Conservation (phyloP, 2,113 vertebrate genomes). For the Oryzias javanicus region DNA sequence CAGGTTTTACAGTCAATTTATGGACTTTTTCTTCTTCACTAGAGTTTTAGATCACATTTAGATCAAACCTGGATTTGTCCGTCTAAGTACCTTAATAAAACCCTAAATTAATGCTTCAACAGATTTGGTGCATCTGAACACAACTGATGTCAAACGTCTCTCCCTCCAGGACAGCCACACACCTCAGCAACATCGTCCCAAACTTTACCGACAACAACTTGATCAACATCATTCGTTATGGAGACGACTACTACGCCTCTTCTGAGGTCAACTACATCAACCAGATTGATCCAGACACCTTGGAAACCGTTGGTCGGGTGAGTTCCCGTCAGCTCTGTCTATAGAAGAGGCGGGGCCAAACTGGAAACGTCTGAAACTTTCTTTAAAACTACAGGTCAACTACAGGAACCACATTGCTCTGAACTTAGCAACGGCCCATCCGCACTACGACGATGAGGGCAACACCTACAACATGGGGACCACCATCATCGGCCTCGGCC, state of each 20-base stretch:
- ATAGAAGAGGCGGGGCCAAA: no score
- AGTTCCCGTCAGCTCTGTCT: not conserved
- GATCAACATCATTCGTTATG: slow-evolving; percentile 90
- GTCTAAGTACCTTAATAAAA: no score
- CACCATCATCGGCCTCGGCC: slow-evolving; percentile 83
- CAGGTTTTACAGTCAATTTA: no score
- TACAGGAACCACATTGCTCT: slow-evolving; percentile 86
- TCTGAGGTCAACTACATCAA: slow-evolving; percentile 92
- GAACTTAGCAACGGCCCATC: slow-evolving; percentile 89
- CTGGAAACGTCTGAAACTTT: not conserved
- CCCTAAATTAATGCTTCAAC: no score
- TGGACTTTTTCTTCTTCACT: no score
- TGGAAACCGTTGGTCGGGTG: slow-evolving; percentile 89
- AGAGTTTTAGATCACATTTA: no score
- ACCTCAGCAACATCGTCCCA: slow-evolving; percentile 85
- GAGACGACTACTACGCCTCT: slow-evolving; percentile 87
- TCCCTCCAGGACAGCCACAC: slow-evolving; percentile 81
- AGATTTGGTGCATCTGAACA: no score
- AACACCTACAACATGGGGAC: slow-evolving; percentile 93
- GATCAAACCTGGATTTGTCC: no score
- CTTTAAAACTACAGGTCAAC: slow-evolving; percentile 76
- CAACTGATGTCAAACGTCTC: not conserved
- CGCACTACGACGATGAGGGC: slow-evolving; percentile 89
- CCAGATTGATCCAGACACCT: slow-evolving; percentile 83
- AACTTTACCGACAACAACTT: slow-evolving; percentile 97